Evolutionary conservation across 2,888 invertebrate genomes (phyloP).

Genomic region (Pomacea canaliculata): DNA sequence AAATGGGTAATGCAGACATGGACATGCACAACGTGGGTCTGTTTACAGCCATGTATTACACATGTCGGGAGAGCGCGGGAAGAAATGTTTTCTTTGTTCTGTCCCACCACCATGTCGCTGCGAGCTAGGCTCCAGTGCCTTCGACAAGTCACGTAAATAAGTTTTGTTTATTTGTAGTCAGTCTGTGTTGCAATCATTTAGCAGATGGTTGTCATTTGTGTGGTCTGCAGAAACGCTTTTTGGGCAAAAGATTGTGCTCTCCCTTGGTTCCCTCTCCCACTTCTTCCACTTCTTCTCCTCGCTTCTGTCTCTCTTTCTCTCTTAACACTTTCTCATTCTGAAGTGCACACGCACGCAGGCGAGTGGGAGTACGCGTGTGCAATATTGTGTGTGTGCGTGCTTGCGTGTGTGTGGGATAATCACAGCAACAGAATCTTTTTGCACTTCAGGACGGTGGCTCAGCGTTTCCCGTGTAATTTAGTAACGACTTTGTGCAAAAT

Average conservation of each 20-base stretch:
- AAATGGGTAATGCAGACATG: no score
- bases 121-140: conserved; percentile 3
- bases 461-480: no score
- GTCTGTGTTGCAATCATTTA: not conserved
- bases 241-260: not conserved
- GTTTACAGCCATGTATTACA: not conserved
- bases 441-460: no score
- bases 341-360: not conserved
- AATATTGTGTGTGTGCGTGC: not conserved
- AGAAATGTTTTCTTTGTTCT: conserved; percentile 8
- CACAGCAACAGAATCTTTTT: no score
- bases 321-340: not conserved
- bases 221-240: conserved; percentile 1
- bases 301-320: not conserved
- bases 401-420: not conserved
- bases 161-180: not conserved
- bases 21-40: not conserved
- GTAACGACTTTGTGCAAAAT: no score
- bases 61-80: not conserved
- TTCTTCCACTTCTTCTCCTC: not conserved
- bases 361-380: not conserved
- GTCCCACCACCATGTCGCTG: not conserved
- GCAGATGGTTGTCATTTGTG: not conserved
- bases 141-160: conserved; percentile 1
- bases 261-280: not conserved